Evolutionary conservation across 1,140 invertebrate species (phyloP).

Genomic region (Daktulosphaira vitifoliae): DNA sequence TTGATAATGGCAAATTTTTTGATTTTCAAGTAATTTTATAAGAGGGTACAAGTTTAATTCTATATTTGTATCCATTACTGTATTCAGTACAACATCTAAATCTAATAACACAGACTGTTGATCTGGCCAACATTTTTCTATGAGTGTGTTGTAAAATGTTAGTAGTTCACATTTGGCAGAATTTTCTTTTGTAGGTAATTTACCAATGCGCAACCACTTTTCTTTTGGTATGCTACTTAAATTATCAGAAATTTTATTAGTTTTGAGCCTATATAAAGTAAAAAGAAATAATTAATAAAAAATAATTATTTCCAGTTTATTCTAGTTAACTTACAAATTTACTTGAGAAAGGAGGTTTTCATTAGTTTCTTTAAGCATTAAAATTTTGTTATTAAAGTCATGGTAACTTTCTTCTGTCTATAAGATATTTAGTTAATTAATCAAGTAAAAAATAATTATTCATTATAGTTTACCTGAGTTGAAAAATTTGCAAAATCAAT

Average conservation of each 20-base stretch:
- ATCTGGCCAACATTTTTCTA: slow-evolving; percentile 43
- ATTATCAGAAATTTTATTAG: neutral
- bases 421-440: neutral
- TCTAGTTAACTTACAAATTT: slow-evolving; percentile 5
- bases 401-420: neutral
- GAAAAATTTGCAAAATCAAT: neutral
- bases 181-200: neutral
- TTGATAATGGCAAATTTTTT: slow-evolving; percentile 7
- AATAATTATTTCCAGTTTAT: neutral
- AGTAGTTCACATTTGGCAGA: slow-evolving; percentile 39
- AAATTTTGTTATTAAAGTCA: slow-evolving; percentile 5
- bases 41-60: slow-evolving; percentile 26
- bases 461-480: neutral
- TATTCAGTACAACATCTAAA: slow-evolving; percentile 3
- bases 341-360: slow-evolving; percentile 11
- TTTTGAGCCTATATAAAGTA: slow-evolving; percentile 14
- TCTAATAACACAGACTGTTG: slow-evolving; percentile 40
- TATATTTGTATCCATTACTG: neutral
- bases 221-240: neutral
- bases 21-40: slow-evolving; percentile 20
- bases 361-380: neutral
- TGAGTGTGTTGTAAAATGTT: slow-evolving; percentile 44
- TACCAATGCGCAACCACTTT: slow-evolving; percentile 10
- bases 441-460: neutral
- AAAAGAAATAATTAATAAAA: neutral